Conservation (phyloP, 2,888 invertebrate genomes). For the Cyrtodaria siliqua region DNA sequence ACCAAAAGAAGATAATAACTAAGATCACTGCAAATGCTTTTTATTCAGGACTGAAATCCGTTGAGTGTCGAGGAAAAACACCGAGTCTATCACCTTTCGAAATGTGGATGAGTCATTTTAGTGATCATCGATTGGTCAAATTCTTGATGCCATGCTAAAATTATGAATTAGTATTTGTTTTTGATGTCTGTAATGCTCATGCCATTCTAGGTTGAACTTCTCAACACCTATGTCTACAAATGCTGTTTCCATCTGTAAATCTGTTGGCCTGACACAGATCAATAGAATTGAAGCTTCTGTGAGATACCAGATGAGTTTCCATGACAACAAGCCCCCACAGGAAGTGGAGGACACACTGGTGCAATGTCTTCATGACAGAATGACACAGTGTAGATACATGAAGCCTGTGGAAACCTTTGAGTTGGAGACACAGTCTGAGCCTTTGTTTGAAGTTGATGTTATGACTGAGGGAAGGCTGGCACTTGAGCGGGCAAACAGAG, state of each 20-base stretch:
- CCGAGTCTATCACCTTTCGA: no score
- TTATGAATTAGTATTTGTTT: no score
- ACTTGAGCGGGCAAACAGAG: conserved; percentile 92
- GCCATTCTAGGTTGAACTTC: conserved; percentile 88
- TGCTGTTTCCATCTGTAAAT: conserved; percentile 96
- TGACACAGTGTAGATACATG: conserved; percentile 96
- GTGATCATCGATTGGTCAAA: no score
- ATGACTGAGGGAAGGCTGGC: conserved; percentile 92
- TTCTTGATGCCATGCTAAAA: no score
- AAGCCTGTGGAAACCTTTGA: conserved; percentile 88
- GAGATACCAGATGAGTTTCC: conserved; percentile 88
- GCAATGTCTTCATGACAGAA: conserved; percentile 91
- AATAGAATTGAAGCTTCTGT: conserved; percentile 90
- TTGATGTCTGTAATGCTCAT: no score
- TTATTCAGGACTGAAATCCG: no score
- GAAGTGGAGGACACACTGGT: conserved; percentile 75
- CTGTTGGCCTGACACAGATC: conserved; percentile 92
- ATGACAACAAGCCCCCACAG: conserved; percentile 43
- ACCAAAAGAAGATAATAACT: no score
- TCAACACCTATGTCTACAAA: conserved; percentile 98
- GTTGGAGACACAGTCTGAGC: conserved; percentile 88
- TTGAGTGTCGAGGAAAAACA: no score
- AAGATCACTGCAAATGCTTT: no score
- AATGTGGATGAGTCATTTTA: no score
- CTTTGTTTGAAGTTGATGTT: conserved; percentile 95